A percentile compares a stretch with the other conserved stretches of the same genome.
phyloP scores from a whole-genome alignment of 2,113 vertebrate genomes.

The Elephantulus edwardii region DNA sequence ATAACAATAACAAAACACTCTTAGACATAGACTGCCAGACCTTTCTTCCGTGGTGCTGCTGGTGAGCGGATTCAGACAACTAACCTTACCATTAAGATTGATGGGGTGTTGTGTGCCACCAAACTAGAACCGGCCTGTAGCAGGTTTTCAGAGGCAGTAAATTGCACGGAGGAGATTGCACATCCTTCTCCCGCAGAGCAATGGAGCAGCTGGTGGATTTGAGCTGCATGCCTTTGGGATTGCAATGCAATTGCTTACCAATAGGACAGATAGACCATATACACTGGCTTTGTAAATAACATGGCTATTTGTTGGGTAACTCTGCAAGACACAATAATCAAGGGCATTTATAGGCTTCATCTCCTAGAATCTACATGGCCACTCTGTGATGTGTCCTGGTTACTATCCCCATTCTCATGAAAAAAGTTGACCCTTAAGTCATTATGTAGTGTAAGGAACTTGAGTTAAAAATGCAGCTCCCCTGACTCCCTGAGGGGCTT shows the following conservation, averaged over 20 bases:
- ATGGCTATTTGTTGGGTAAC: neutral
- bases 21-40: neutral
- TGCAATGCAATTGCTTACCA: neutral
- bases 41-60: neutral
- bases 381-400: neutral
- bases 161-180: too few relatives aligned
- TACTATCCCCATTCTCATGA: neutral
- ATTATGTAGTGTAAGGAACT: neutral
- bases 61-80: too few relatives aligned
- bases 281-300: neutral
- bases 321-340: neutral
- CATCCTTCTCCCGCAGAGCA: too few relatives aligned
- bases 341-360: fast-evolving
- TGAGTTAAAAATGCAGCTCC: neutral
- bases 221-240: neutral
- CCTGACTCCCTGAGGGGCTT: neutral
- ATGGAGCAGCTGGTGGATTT: too few relatives aligned
- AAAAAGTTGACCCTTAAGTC: neutral
- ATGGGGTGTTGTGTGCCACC: too few relatives aligned
- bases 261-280: neutral
- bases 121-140: too few relatives aligned
- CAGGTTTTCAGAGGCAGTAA: too few relatives aligned
- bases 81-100: too few relatives aligned
- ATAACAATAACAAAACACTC: neutral
- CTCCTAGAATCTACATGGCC: neutral